phyloP scores from a whole-genome alignment of 92 coral and sea anemone genomes.

The Chrysogorgia sp. region DNA sequence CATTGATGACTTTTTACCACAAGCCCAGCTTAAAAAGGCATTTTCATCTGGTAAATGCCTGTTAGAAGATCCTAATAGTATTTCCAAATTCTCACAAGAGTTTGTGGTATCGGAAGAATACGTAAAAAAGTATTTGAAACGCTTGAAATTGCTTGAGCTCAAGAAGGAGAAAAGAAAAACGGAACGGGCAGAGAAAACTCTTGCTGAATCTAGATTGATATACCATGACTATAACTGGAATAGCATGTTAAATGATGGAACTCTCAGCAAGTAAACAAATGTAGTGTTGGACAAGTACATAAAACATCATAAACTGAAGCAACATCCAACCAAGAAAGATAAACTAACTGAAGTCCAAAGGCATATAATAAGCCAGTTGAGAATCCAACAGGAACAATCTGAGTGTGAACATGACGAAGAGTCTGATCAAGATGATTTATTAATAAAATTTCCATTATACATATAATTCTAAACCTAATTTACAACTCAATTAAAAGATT shows the following conservation, averaged over 20 bases:
- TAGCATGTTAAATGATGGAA: constrained; percentile 53
- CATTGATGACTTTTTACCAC: constrained; percentile 40
- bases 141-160: constrained; percentile 61
- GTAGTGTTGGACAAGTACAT: constrained; percentile 50
- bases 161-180: constrained; percentile 59
- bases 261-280: constrained; percentile 50
- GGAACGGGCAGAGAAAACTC: not conserved
- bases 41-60: constrained; percentile 42
- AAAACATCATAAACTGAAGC: constrained; percentile 49
- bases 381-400: no score
- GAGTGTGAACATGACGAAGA: no score
- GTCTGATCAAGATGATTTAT: no score
- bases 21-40: constrained; percentile 28
- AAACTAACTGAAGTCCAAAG: constrained; percentile 49
- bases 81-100: constrained; percentile 46
- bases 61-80: constrained; percentile 47
- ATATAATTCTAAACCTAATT: no score
- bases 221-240: constrained; percentile 58
- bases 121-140: constrained; percentile 63
- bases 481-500: no score
- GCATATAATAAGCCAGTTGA: constrained; percentile 56
- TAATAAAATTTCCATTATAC: no score
- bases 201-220: constrained; percentile 36
- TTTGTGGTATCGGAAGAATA: constrained; percentile 63
- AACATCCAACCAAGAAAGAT: constrained; percentile 55